Base-by-base conservation (phyloP, 2,113 vertebrate species). In the Clarias magur region DNA sequence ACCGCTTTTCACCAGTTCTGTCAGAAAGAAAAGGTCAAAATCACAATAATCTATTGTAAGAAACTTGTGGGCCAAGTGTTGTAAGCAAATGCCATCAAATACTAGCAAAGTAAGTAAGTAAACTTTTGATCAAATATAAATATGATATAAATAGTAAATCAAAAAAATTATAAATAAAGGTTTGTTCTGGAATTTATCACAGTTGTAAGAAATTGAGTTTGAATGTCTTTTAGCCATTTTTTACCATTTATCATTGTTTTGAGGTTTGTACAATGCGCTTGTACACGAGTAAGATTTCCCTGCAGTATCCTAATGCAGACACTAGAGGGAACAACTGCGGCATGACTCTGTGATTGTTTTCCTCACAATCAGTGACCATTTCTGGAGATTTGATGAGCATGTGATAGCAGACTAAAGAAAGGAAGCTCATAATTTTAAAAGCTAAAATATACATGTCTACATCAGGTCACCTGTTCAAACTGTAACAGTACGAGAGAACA, bases 311-410 rank as follows among this genome's bases (percentile, higher is more conserved):
- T 15, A 4, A 73, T 80, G 17, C 27, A 73, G 60, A 80, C 89
- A 88, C 83, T 80, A 89, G 89, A 85, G 80, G 89, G 86, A 56
- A 83, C 25, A 82, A 62, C 38, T 68, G 85, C 68, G 23, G 79
- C 30, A 85, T 23, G 30, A 21, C 80, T 60, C n/a, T 59, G 59
- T 7, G 12, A 42, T 10, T 60, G 25, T 54, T 57, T 53, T 12
- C 79, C 56, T 42, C 17, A 12, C 30, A 83, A 72, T 54, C 38
- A 38, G 34, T 16, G 30, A 23, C 6, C 4, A 8, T 67, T 78
- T 30, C 9, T 65, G 16, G 19, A 75, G 85, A 23, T 81, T 76
- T 82, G 68, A 85, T 70, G 38, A 56, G 68, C 53, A 60, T 70
- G 38, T 38, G 57, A n/a, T 79, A 34, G 72, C 70, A 79, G 70